Base-by-base conservation (phyloP, 2,797 vertebrate species). In the Philypnodon macrostomus region DNA sequence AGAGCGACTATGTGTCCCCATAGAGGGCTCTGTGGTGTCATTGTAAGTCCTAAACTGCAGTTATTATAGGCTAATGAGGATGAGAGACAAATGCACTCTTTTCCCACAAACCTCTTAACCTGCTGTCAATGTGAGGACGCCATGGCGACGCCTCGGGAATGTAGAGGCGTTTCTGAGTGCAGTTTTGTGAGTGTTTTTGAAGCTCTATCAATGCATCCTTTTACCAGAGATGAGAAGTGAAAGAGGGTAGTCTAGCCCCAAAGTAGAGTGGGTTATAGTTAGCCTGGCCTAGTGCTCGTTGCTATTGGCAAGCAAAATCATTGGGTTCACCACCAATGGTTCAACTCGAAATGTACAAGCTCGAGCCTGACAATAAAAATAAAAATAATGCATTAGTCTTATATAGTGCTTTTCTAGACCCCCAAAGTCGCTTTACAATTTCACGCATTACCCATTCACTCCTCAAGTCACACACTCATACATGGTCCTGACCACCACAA, bases 61-160 rank as follows among this genome's bases (percentile, higher is more conserved):
- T 85, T 81, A 81, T 86, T 83, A 30, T 44, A 85, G 78, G 58
- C 23, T 36, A 36, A 78, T 79, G 72, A 71, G 67, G 70, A 74
- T 49, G 66, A 61, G 67, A 83, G 70, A 87, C 76, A 80, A 86
- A 80, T 38, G 45, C 66, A 67, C 78, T 60, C 63, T 81, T 84
- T 90, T 87, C 84, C 87, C 84, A 88, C 83, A 85, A 88, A 87
- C 85, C 83, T 84, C 80, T 86, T 75, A 88, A 89, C 88, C 87
- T 87, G 83, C 64, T 76, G 83, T 84, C 75, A 79, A 87, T 83
- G 83, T 81, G 77, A 33, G 46, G 76, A 47, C 36, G 53, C 81
- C 87, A 84, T 89, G 86, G 89, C 67, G 86, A 91, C 80, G 41
- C 34, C 41, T 54, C 23, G 24, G 79, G 87, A 89, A 87, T 88